Evolutionary conservation across 2,888 invertebrate species (phyloP).

Genomic region (Hirtodrosophila cameraria): DNA sequence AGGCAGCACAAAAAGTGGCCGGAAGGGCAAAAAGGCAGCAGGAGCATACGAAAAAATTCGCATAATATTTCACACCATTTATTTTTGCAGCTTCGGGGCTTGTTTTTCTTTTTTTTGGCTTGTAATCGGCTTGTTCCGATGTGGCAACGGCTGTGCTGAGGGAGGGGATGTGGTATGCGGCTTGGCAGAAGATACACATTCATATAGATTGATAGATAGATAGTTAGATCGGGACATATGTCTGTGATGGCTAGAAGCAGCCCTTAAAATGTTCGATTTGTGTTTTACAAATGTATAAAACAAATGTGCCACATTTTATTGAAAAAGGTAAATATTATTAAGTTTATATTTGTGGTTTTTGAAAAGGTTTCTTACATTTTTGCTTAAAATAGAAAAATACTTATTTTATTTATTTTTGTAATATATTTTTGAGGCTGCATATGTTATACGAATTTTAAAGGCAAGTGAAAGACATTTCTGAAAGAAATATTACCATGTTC

Average conservation of each 20-base stretch:
- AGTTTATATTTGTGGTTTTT: not conserved
- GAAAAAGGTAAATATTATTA: not conserved
- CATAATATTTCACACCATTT: slow-evolving; percentile 80
- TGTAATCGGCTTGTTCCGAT: slow-evolving; percentile 62
- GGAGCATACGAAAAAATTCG: slow-evolving; percentile 53
- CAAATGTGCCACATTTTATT: slow-evolving; percentile 14
- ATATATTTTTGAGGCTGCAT: not conserved
- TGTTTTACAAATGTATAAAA: slow-evolving; percentile 28
- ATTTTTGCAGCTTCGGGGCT: slow-evolving; percentile 40
- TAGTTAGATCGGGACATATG: slow-evolving; percentile 50
- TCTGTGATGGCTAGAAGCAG: slow-evolving; percentile 25
- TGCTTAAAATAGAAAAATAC: not conserved
- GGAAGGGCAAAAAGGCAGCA: not conserved
- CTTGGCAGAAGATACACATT: not conserved
- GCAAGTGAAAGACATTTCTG: no score
- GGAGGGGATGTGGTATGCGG: not conserved
- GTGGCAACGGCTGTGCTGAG: slow-evolving; percentile 48
- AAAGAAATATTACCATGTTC: no score
- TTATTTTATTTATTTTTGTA: not conserved
- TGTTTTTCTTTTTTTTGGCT: slow-evolving; percentile 43
- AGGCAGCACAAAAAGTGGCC: not conserved
- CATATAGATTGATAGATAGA: slow-evolving; percentile 3
- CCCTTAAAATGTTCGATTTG: slow-evolving; percentile 11
- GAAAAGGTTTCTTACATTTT: no score
- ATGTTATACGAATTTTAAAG: no score